Conservation (phyloP, 2,113 vertebrate genomes). For the Psittacara wagleri region DNA sequence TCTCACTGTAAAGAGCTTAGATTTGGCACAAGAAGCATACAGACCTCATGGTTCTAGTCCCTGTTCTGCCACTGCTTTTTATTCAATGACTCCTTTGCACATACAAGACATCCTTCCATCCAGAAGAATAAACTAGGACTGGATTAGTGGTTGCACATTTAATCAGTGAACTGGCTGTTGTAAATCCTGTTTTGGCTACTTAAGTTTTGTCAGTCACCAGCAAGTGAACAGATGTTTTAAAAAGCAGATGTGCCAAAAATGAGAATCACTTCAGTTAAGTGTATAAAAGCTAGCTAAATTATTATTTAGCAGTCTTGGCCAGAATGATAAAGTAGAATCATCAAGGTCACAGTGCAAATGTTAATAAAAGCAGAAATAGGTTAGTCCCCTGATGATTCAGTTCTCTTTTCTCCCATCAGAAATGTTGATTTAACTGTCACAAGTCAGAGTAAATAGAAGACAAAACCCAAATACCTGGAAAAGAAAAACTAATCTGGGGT, state of each 20-base stretch:
- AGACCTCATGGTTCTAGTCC: not conserved
- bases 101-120: not conserved
- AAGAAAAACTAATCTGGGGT: not conserved
- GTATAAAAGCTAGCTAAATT: not conserved
- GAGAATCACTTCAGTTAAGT: not conserved
- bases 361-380: not conserved
- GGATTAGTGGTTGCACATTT: not conserved
- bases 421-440: not conserved
- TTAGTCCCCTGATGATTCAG: not conserved
- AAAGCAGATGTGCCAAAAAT: not conserved
- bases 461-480: not conserved
- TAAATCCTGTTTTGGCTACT: not conserved
- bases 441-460: not conserved
- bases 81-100: not conserved
- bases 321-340: not conserved
- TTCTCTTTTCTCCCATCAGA: not conserved
- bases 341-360: not conserved
- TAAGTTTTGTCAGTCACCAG: not conserved
- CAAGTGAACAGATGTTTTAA: not conserved
- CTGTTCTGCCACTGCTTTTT: not conserved
- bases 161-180: not conserved
- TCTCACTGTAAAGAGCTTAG: not conserved
- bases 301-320: not conserved
- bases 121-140: not conserved
- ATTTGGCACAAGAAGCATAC: not conserved